These are phyloP conservation scores for Drosophila pseudotalamancana DNA, from an alignment of 2,888 invertebrate genomes.

Conservation along the genomic window DNA sequence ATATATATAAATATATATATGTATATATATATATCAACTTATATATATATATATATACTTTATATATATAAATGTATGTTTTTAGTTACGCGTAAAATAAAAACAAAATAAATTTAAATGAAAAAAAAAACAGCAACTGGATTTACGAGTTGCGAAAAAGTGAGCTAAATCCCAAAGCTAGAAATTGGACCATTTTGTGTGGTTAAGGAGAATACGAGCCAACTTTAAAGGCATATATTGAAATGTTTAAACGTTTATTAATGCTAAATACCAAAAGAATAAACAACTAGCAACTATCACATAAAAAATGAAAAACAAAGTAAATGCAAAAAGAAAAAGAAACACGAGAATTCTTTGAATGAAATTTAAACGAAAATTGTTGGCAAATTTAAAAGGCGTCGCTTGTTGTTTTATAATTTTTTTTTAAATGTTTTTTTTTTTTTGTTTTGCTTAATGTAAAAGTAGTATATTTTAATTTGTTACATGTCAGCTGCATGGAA, in stretches of 20 bases:
- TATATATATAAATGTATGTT: constrained; percentile 36
- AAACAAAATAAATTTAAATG: constrained; percentile 13
- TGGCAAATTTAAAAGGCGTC: constrained; percentile 15
- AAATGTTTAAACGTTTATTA: constrained; percentile 26
- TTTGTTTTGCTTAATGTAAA: constrained; percentile 2
- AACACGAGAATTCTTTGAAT: constrained; percentile 5
- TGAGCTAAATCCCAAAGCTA: constrained; percentile 43
- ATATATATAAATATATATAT: constrained; percentile 44
- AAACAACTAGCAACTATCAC: constrained; percentile 13
- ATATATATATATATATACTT: constrained; percentile 34
- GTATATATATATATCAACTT: constrained; percentile 47
- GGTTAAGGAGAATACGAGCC: constrained; percentile 24
- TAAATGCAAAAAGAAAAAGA: background rate
- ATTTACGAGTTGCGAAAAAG: constrained; percentile 19
- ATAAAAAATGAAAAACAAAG: constrained; percentile 1
- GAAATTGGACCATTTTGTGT: constrained; percentile 48
- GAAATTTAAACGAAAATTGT: constrained; percentile 7
- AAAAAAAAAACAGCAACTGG: constrained; percentile 14
- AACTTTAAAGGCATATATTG: constrained; percentile 28
- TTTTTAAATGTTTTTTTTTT: background rate
- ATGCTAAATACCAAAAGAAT: constrained; percentile 49
- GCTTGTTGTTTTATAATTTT: constrained; percentile 31
- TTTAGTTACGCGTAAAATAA: constrained; percentile 58
- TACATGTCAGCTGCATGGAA: constrained; percentile 30
- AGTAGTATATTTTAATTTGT: constrained; percentile 11